These are phyloP conservation scores for Pharmacophagus antenor DNA, from an alignment of 2,888 invertebrate genomes.

Conservation along the genomic window DNA sequence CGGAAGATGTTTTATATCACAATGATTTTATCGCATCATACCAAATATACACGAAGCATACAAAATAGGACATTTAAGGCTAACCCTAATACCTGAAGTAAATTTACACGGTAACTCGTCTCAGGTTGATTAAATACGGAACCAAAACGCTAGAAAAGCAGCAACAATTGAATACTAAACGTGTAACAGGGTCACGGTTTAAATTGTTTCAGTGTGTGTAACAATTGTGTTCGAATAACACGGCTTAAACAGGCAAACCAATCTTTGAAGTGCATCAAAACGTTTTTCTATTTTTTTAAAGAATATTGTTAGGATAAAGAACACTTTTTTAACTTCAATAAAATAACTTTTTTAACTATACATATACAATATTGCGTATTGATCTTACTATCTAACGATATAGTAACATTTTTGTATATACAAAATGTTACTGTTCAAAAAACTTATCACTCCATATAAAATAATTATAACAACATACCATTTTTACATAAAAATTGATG, in stretches of 20 bases:
- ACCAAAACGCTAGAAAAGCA: constrained; percentile 44
- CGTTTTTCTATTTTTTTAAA: not conserved
- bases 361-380: too few relatives aligned
- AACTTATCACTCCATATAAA: too few relatives aligned
- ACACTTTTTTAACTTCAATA: too few relatives aligned
- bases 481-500: too few relatives aligned
- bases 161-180: constrained; percentile 55
- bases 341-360: too few relatives aligned
- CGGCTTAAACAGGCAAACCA: not conserved
- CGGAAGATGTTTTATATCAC: constrained; percentile 19
- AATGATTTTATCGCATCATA: constrained; percentile 18
- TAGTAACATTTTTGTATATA: too few relatives aligned
- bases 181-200: constrained; percentile 52
- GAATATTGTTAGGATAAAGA: too few relatives aligned
- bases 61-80: constrained; percentile 25
- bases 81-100: constrained; percentile 26
- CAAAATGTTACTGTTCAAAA: too few relatives aligned
- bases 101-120: constrained; percentile 27
- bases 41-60: constrained; percentile 16
- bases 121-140: constrained; percentile 28
- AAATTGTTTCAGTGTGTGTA: constrained; percentile 36
- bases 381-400: too few relatives aligned
- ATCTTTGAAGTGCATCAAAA: too few relatives aligned
- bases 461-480: too few relatives aligned
- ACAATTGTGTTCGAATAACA: constrained; percentile 6